Conservation (phyloP, 2,797 vertebrate genomes). For the Philypnodon macrostomus region DNA sequence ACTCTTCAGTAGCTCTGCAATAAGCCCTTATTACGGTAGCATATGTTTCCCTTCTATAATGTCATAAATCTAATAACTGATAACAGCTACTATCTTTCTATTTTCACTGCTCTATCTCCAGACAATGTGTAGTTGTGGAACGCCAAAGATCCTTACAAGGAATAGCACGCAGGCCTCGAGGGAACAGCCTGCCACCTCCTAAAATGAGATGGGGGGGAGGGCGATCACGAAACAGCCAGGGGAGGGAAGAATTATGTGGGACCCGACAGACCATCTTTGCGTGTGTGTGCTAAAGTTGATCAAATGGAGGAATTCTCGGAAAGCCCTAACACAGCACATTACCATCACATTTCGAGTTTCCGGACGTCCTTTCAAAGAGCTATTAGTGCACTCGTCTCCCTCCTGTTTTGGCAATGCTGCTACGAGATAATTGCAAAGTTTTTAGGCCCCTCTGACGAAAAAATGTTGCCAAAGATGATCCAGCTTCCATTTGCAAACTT, state of each 20-base stretch:
- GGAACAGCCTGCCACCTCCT: conserved; percentile 45
- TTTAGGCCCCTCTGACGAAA: no score
- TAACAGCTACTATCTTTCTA: conserved; percentile 14
- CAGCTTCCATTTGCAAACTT: no score
- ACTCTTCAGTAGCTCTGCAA: conserved; percentile 10
- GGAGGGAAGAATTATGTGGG: conserved; percentile 32
- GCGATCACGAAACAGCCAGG: conserved; percentile 42
- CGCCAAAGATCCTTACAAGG: conserved; percentile 72
- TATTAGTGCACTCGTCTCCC: conserved; percentile 43
- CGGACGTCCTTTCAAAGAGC: conserved; percentile 49
- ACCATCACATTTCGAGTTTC: conserved; percentile 46
- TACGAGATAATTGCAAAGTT: conserved; percentile 37
- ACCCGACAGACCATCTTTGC: conserved; percentile 34
- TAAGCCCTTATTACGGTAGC: background rate
- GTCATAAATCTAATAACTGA: conserved; percentile 3
- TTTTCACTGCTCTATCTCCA: conserved; percentile 46
- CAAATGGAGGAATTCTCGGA: conserved; percentile 44
- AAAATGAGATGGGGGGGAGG: conserved; percentile 39
- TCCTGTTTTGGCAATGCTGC: conserved; percentile 29
- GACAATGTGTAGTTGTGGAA: conserved; percentile 56
- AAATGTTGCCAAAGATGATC: no score
- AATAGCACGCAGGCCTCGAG: conserved; percentile 53
- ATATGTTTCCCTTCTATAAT: conserved; percentile 2
- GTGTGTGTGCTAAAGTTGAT: conserved; percentile 22
- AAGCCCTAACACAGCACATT: conserved; percentile 31